Evolutionary conservation across 1,140 invertebrate species (phyloP).

Genomic region (Pseudomyrmex flavicornis): DNA sequence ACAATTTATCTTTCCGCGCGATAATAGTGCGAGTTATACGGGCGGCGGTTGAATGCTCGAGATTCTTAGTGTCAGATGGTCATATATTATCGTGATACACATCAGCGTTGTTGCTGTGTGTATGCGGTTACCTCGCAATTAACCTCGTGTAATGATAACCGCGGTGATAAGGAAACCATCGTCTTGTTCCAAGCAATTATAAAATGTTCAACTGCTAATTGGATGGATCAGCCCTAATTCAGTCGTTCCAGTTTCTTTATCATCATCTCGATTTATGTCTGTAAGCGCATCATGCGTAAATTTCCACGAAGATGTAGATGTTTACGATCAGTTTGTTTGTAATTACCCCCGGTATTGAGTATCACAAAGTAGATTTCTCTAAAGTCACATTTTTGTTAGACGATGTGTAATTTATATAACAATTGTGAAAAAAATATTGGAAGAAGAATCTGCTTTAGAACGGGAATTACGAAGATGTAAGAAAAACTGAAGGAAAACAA

Average conservation of each 20-base stretch:
- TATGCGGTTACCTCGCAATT: slow-evolving; percentile 45
- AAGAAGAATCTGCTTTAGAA: slow-evolving; percentile 21
- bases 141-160: slow-evolving; percentile 67
- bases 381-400: too few relatives aligned
- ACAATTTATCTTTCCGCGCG: slow-evolving; percentile 1
- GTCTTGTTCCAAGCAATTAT: slow-evolving; percentile 62
- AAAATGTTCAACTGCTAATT: slow-evolving; percentile 47
- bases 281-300: background rate
- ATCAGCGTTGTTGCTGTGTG: slow-evolving; percentile 24
- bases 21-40: background rate
- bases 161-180: slow-evolving; percentile 59
- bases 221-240: slow-evolving; percentile 27
- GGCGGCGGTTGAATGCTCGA: slow-evolving; percentile 33
- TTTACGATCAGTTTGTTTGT: background rate
- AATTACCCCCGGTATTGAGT: background rate
- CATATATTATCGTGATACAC: slow-evolving; percentile 11
- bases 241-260: slow-evolving; percentile 55
- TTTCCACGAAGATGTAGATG: background rate
- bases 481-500: slow-evolving; percentile 9
- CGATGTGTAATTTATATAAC: too few relatives aligned
- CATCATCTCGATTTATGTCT: background rate
- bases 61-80: slow-evolving; percentile 36
- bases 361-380: too few relatives aligned
- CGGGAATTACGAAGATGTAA: slow-evolving; percentile 10
- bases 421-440: background rate